These are phyloP conservation scores for Myotis myotis DNA, from an alignment of 2,797 vertebrate genomes.

Conservation along the genomic window DNA sequence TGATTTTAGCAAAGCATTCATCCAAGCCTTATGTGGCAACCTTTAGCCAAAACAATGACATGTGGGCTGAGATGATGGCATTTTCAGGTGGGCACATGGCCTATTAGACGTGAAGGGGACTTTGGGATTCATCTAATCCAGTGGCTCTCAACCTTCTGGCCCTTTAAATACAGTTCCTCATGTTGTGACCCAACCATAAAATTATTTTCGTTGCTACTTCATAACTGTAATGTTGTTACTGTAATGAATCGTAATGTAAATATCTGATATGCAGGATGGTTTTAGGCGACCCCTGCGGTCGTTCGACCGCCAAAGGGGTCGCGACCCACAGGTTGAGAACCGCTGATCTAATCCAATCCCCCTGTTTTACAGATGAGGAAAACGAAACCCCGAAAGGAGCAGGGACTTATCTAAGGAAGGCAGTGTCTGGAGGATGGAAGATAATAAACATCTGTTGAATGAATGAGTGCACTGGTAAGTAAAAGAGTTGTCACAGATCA, in stretches of 20 bases:
- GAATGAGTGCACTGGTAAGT: neutral
- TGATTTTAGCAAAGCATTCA: neutral
- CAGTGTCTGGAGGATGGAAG: neutral
- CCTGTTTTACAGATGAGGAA: neutral
- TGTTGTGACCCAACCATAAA: too few species aligned
- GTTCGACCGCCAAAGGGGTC: too few species aligned
- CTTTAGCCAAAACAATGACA: neutral
- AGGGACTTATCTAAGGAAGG: neutral
- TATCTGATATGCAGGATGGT: too few species aligned
- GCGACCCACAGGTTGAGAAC: too few species aligned
- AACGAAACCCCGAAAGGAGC: neutral
- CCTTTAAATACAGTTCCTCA: too few species aligned
- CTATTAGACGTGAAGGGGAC: neutral
- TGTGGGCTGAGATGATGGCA: neutral
- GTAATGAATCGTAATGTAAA: too few species aligned
- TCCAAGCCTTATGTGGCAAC: neutral
- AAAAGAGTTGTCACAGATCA: neutral
- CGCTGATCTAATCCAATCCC: neutral
- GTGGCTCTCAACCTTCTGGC: too few species aligned
- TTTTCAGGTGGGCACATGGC: neutral
- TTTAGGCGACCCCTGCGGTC: too few species aligned
- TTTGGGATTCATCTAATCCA: neutral
- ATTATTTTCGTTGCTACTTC: too few species aligned
- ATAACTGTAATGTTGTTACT: too few species aligned
- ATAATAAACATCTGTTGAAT: neutral